Base-by-base conservation (phyloP, 2,797 vertebrate genomes). In the Orestias chungarensis region DNA sequence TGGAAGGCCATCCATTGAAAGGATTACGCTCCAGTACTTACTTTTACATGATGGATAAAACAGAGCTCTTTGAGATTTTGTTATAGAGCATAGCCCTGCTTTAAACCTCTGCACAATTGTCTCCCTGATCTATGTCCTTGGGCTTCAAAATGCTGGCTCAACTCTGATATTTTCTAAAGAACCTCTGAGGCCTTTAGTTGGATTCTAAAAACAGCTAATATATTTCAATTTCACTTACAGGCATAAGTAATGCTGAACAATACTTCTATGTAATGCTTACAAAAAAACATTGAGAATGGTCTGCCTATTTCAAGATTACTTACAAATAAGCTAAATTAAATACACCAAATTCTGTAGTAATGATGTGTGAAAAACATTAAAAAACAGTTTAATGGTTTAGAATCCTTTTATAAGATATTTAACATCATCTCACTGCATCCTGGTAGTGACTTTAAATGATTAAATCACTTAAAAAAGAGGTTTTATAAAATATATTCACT, bases 401-500 rank as follows among this genome's bases (percentile, higher is more conserved):
- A 61, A 61, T 61, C 38, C 38, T 38, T 61, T 38, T 9, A 33
- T n/a, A 61, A 35, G 31, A 1, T 17, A 5, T 20, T 6, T 49
- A 49, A 20, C 20, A 61, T 61, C 57, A 40, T 40, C 10, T 23
- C n/a, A 8, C 4, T 61, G 11, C 20, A 40, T 12, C 23, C 33
- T 40, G 35, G 4, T 25, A 62, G 5, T 7, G 59, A 50, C 8
- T 50, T 1, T 17, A 3, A 62, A 62, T 17, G 23, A 40, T 62
- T 42, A 42, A 42, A 40, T 23, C 57, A 38, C 33, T 61, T 35
- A 40, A n/a, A 2, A 25, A 15, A 40, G 23, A 25, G 23, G 23
- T 62, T 62, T 62, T 42, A 62, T 62, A 15, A 62, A 62, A 42
- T 20, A 4, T 40, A 62, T 40, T 62, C 38, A 40, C 35, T 42